Conservation (phyloP, 2,888 invertebrate genomes). For the Maniola hyperantus region DNA sequence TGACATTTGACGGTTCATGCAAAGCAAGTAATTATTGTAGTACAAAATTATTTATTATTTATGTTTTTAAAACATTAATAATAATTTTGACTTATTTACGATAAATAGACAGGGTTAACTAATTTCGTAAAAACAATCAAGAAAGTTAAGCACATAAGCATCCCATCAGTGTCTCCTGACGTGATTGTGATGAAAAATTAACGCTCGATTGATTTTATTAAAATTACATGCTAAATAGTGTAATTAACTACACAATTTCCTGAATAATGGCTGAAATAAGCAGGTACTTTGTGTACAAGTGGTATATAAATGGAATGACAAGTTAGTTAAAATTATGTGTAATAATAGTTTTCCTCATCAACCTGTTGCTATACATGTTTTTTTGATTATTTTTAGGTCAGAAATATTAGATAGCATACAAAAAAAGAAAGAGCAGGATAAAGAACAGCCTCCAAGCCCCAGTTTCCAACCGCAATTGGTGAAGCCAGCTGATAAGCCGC, state of each 20-base stretch:
- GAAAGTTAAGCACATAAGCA: not conserved
- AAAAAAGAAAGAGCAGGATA: conserved; percentile 78
- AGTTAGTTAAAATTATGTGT: conserved; percentile 35
- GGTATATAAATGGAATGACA: conserved; percentile 29
- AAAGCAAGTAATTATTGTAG: too few relatives aligned
- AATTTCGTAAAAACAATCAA: not conserved
- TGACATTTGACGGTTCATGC: too few relatives aligned
- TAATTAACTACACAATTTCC: conserved; percentile 3
- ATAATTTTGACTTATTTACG: too few relatives aligned
- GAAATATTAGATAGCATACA: conserved; percentile 84
- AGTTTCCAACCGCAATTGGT: conserved; percentile 58
- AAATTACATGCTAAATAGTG: conserved; percentile 4
- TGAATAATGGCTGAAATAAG: conserved; percentile 40
- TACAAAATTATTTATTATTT: too few relatives aligned
- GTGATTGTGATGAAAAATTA: not conserved
- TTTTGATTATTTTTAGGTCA: conserved; percentile 74
- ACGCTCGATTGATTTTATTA: conserved; percentile 23
- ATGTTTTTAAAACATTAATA: too few relatives aligned
- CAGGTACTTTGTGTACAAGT: conserved; percentile 40
- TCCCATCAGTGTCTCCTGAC: not conserved
- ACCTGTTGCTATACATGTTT: conserved; percentile 24
- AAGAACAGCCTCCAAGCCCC: conserved; percentile 60
- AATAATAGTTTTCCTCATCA: conserved; percentile 14
- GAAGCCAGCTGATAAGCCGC: conserved; percentile 62
- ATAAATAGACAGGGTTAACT: not conserved